These are phyloP conservation scores for Sparidentex hasta DNA, from an alignment of 2,797 vertebrate genomes.

Conservation along the genomic window DNA sequence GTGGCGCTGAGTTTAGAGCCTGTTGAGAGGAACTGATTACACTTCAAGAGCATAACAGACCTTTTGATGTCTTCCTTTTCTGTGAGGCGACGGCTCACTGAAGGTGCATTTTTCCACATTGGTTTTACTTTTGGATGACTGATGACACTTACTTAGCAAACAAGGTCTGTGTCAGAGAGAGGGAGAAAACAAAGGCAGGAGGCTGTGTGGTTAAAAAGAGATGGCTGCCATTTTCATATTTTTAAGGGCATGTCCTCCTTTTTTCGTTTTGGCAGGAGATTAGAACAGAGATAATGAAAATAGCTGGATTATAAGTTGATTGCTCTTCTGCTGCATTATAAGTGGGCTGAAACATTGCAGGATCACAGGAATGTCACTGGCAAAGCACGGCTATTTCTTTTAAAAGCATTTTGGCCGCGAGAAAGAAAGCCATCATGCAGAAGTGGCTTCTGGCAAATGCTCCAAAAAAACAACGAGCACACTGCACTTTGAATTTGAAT, in stretches of 20 bases:
- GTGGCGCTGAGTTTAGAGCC: slow-evolving; percentile 58
- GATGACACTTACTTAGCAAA: slow-evolving; percentile 6
- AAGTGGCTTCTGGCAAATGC: neutral
- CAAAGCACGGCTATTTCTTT: neutral
- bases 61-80: slow-evolving; percentile 42
- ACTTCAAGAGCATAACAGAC: slow-evolving; percentile 59
- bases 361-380: neutral
- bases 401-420: neutral
- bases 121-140: slow-evolving; percentile 2
- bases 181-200: neutral
- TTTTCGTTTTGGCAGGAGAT: neutral
- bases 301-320: neutral
- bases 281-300: slow-evolving; percentile 17
- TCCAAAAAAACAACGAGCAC: neutral
- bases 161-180: neutral
- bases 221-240: neutral
- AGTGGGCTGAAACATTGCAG: neutral
- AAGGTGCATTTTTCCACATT: slow-evolving; percentile 12
- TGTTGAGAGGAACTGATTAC: slow-evolving; percentile 69
- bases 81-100: slow-evolving; percentile 16
- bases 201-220: neutral
- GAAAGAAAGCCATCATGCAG: neutral
- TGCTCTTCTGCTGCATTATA: slow-evolving; percentile 1
- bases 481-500: too few relatives aligned
- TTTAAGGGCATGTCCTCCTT: neutral